These are phyloP conservation scores for Vanessa atalanta DNA, from an alignment of 1,140 invertebrate species.

Conservation along the genomic window DNA sequence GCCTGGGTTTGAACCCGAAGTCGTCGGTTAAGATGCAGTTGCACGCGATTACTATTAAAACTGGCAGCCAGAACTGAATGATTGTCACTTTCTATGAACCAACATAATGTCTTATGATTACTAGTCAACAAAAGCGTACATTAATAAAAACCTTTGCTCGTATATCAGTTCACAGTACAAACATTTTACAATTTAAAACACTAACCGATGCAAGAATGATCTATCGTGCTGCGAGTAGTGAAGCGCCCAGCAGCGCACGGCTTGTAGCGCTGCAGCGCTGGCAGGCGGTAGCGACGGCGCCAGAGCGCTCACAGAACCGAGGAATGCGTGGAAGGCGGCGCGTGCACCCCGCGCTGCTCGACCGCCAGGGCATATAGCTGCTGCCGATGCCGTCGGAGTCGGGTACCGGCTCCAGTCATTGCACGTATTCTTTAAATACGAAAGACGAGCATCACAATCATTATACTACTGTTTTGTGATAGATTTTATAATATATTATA, in stretches of 20 bases:
- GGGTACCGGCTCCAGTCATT: constrained; percentile 41
- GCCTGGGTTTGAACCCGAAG: too few relatives aligned
- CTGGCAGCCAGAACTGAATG: too few relatives aligned
- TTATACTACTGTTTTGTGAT: too few relatives aligned
- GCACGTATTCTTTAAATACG: constrained; percentile 29
- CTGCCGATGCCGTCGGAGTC: constrained; percentile 50
- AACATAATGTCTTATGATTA: too few relatives aligned
- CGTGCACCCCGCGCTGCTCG: constrained; percentile 81
- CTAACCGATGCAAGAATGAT: constrained; percentile 92
- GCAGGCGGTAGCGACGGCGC: constrained; percentile 94
- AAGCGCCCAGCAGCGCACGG: constrained; percentile 96
- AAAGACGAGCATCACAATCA: not conserved
- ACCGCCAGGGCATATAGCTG: constrained; percentile 64
- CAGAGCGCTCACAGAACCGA: constrained; percentile 95
- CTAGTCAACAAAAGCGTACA: too few relatives aligned
- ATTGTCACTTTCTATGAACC: too few relatives aligned
- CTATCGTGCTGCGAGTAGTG: constrained; percentile 94
- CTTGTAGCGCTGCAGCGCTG: constrained; percentile 94
- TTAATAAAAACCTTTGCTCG: too few relatives aligned
- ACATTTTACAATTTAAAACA: not conserved
- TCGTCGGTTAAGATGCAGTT: too few relatives aligned
- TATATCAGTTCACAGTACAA: too few relatives aligned
- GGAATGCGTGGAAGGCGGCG: constrained; percentile 91
- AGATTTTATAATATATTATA: too few relatives aligned
- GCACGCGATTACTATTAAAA: too few relatives aligned